Conservation (phyloP, 2,113 vertebrate genomes). For the Sturnus vulgaris region DNA sequence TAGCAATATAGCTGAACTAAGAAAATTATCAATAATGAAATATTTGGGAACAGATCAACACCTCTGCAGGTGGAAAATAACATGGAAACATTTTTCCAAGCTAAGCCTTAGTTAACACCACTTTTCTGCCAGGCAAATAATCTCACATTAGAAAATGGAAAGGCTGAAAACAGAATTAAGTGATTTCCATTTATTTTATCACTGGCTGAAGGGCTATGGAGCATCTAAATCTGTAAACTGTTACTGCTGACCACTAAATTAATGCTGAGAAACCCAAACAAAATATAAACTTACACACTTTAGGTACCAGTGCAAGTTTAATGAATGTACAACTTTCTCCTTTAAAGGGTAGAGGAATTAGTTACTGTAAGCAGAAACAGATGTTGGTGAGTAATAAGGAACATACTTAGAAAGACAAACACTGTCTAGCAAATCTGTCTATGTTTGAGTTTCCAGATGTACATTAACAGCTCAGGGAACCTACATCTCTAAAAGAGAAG, state of each 20-base stretch:
- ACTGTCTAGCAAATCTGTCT: not conserved
- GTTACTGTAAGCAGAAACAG: not conserved
- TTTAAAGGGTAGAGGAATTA: not conserved
- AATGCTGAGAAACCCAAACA: not conserved
- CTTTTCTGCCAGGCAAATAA: not conserved
- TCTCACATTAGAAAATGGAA: not conserved
- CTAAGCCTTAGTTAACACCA: not conserved
- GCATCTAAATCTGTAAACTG: not conserved
- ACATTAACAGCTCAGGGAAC: not conserved
- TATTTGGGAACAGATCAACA: not conserved
- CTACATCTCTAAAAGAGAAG: not conserved
- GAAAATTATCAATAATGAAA: not conserved
- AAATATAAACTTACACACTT: not conserved
- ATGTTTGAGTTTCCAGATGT: not conserved
- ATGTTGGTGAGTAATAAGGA: not conserved
- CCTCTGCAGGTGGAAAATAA: not conserved
- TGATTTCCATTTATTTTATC: fast-evolving
- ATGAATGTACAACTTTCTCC: not conserved
- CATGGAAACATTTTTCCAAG: not conserved
- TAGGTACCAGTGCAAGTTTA: not conserved
- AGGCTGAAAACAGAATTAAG: not conserved
- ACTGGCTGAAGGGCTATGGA: not conserved
- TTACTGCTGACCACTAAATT: not conserved
- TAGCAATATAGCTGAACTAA: not conserved
- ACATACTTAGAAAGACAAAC: not conserved